These are phyloP conservation scores for Hydropsyche tenuis DNA, from an alignment of 1,140 invertebrate genomes.

Conservation along the genomic window DNA sequence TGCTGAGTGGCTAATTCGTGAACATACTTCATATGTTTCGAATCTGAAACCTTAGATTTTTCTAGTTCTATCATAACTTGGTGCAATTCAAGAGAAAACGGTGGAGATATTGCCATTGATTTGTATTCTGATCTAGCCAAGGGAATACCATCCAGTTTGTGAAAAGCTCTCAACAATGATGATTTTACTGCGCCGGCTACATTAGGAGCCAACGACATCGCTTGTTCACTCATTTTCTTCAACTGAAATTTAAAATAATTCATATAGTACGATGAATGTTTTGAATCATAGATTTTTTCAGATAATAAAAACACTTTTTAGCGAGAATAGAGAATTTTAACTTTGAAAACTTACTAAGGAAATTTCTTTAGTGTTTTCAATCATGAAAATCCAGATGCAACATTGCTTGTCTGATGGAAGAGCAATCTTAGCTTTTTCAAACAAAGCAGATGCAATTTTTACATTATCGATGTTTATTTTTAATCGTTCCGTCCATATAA, in stretches of 20 bases:
- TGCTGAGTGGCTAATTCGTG: conserved; percentile 60
- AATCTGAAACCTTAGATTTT: conserved; percentile 55
- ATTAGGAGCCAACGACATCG: conserved; percentile 53
- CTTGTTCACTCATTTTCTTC: conserved; percentile 60
- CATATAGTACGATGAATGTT: too few species aligned
- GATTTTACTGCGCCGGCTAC: conserved; percentile 59
- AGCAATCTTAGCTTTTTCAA: conserved; percentile 55
- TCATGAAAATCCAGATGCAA: conserved; percentile 38
- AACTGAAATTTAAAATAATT: conserved; percentile 48
- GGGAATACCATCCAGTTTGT: conserved; percentile 55
- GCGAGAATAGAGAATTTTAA: too few species aligned
- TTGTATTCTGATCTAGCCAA: conserved; percentile 59
- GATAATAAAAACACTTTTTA: too few species aligned
- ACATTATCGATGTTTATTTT: conserved; percentile 43
- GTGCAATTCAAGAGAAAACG: conserved; percentile 61
- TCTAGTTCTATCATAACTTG: conserved; percentile 64
- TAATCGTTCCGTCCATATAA: conserved; percentile 60
- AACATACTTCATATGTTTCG: conserved; percentile 56
- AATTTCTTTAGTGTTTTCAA: conserved; percentile 59
- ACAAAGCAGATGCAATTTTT: conserved; percentile 53
- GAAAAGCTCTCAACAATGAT: conserved; percentile 60
- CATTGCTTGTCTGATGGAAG: conserved; percentile 51
- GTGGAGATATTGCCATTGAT: conserved; percentile 54
- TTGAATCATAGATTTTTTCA: too few species aligned
- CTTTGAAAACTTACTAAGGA: conserved; percentile 55